Evolutionary conservation across 2,888 invertebrate genomes (phyloP).

Genomic region (Catocala sponsa): DNA sequence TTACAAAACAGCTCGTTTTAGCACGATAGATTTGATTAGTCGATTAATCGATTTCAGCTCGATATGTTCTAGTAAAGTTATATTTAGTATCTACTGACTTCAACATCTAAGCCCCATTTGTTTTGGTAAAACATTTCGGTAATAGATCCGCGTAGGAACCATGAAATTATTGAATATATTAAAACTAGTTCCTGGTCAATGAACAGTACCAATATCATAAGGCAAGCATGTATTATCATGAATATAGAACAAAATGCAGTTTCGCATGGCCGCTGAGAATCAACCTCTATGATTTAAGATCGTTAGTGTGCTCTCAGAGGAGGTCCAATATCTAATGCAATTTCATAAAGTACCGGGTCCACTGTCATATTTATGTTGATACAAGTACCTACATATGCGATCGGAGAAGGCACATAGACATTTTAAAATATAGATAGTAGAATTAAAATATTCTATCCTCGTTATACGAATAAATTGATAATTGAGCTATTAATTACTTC

Average conservation of each 20-base stretch:
- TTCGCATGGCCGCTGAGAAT: constrained; percentile 32
- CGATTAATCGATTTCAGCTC: too few species aligned
- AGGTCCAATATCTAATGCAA: constrained; percentile 33
- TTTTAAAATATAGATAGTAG: too few species aligned
- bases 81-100: too few species aligned
- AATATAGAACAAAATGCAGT: constrained; percentile 23
- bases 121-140: too few species aligned
- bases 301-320: constrained; percentile 36
- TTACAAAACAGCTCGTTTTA: too few species aligned
- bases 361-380: neutral
- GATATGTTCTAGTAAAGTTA: too few species aligned
- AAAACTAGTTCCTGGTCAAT: too few species aligned
- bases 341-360: constrained; percentile 28
- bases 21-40: too few species aligned
- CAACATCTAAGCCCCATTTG: too few species aligned
- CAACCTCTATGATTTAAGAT: constrained; percentile 50
- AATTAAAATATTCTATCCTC: neutral
- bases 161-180: too few species aligned
- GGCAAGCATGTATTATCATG: constrained; percentile 16
- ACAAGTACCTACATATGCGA: neutral
- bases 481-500: neutral
- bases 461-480: neutral
- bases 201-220: neutral
- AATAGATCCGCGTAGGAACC: too few species aligned
- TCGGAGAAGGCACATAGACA: neutral